Evolutionary conservation across 2,888 invertebrate genomes (phyloP).

Genomic region (Melieria crassipennis): DNA sequence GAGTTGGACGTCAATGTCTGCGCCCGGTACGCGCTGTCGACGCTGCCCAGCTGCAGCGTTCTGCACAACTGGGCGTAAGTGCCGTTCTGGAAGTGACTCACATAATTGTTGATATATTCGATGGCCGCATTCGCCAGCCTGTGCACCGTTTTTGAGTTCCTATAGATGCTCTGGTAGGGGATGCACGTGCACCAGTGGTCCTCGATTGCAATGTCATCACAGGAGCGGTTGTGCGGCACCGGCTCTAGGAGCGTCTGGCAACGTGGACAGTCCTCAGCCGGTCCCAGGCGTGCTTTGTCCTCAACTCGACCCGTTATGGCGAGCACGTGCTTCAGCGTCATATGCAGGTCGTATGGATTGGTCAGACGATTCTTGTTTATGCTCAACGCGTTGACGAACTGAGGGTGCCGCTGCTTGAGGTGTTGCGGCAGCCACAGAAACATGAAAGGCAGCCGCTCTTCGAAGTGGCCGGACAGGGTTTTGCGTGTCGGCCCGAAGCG

Average conservation of each 20-base stretch:
- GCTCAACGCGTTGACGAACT: conserved; percentile 69
- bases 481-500: conserved; percentile 78
- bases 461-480: conserved; percentile 78
- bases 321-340: conserved; percentile 75
- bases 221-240: conserved; percentile 72
- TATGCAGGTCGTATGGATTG: conserved; percentile 80
- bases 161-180: conserved; percentile 66
- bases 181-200: conserved; percentile 84
- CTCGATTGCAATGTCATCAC: conserved; percentile 74
- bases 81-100: conserved; percentile 56
- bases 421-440: conserved; percentile 75
- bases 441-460: conserved; percentile 80
- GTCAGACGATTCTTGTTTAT: conserved; percentile 75
- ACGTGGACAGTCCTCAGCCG: conserved; percentile 71
- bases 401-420: conserved; percentile 69
- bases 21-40: conserved; percentile 68
- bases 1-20: conserved; percentile 38
- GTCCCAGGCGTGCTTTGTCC: conserved; percentile 46
- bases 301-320: conserved; percentile 67
- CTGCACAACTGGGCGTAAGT: conserved; percentile 67
- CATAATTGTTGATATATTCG: conserved; percentile 57
- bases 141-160: conserved; percentile 67
- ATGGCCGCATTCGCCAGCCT: conserved; percentile 67
- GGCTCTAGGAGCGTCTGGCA: conserved; percentile 74
- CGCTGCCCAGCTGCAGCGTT: conserved; percentile 67